Evolutionary conservation across 2,113 vertebrate genomes (phyloP), one percentile per base, ranked within the genome.

Genomic region (Pygoscelis adeliae): DNA sequence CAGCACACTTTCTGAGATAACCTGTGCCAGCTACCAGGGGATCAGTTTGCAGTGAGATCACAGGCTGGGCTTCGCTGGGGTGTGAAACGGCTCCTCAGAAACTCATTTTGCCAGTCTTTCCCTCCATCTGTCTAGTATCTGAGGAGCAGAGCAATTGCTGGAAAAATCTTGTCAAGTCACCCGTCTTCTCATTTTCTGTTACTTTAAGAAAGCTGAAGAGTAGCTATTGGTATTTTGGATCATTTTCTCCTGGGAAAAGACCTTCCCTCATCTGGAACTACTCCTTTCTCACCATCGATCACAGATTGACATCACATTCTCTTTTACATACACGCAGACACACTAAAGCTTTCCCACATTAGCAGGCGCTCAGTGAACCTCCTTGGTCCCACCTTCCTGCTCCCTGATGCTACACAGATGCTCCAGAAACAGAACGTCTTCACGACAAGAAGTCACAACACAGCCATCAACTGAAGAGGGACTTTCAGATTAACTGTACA

Each of bases 321-420:
- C 76, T 71, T 38, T 26, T 9, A 40, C 25, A 22, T 5, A 10
- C 12, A 27, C 0, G 1, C 36, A 69, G n/a, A 30, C 62, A 40
- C 58, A 7, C 11, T 5, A 36, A 17, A 52, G 53, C 53, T 34
- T 13, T 46, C 56, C 72, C 42, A 7, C 0, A 0, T 5, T 0
- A 46, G 74, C 79, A 62, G 58, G 40, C 55, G 59, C 59, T 62
- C 67, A 46, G 32, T 5, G n/a, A 38, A 72, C 15, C 61, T 61
- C 20, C 58, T 4, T 3, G n/a, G 21, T 21, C 67, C 53, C 79
- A 23, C 25, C 36, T 11, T 59, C 26, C 79, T 18, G 15, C 52
- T 66, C 29, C 65, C 69, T 34, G 59, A 11, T 13, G 65, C 34
- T 32, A 13, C 63, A 16, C 55, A 40, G 58, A 16, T 3, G 5